Evolutionary conservation across 2,113 vertebrate genomes (phyloP), one percentile per base, ranked within the genome.

Genomic region (Nothoprocta perdicaria): DNA sequence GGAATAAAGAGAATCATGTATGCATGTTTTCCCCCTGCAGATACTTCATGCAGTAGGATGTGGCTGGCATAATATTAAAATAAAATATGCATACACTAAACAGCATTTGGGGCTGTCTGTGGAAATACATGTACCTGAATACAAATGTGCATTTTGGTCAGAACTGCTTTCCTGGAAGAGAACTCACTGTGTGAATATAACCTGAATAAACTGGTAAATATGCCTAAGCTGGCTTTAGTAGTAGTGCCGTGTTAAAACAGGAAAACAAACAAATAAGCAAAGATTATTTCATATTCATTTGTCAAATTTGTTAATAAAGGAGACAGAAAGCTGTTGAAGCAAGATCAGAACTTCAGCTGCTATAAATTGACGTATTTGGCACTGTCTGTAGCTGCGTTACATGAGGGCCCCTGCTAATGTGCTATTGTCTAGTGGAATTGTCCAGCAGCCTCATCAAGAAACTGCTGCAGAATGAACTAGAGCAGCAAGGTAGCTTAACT

Each of bases 301-400:
- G 7, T 74, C 17, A 35, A 48, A 35, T 90, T 78, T 29, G 69
- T 76, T 87, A 86, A 83, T 94, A 75, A 93, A n/a, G 92, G 89
- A 83, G 91, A 90, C 69, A 0, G 35, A 90, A 91, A 50, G 14
- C 13, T 45, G 63, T 15, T 94, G 67, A 95, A 78, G 43, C 14
- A 62, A 22, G 21, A 18, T 45, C 33, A 68, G 62, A 74, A 48
- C 23, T 79, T 89, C 3, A 29, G 38, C 41, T 74, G 10, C 7
- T 40, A 14, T 50, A 48, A 68, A 29, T 14, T 61, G 73, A 27
- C 14, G 4, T 60, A 9, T 17, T 41, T 77, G 46, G 5, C 10
- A 45, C 72, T 89, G 10, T 31, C 61, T 18, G 0, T 57, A 46
- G n/a, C 18, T 85, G 24, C n/a, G 60, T 50, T n/a, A 4, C 15